Base-by-base conservation (phyloP, 2,888 invertebrate species). In the Microchrysa polita region DNA sequence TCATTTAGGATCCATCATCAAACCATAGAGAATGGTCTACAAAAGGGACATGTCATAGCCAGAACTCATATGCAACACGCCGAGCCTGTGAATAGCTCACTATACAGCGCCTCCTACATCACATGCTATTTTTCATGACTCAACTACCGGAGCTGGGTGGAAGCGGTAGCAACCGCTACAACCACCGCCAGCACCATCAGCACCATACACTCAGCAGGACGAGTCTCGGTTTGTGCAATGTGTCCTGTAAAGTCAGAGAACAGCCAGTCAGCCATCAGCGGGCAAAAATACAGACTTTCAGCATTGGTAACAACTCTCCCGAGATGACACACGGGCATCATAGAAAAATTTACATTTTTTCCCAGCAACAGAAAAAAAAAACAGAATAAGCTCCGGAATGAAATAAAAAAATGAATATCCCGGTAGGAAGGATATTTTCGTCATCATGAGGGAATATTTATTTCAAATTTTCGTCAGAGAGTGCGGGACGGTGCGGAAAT, bases 281-380 rank as follows among this genome's bases (percentile, higher is more conserved):
- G 12, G 12, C 57, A 34, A 63, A 63, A 63, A 63, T 63, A 23
- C 67, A 69, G 55, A 40, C 69, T 57, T 69, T 53, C 69, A 69
- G 69, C n/a, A n/a, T n/a, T 22, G 55, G 55, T 55, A 69, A 27
- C 40, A 40, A 40, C 55, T 55, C 61, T 34, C 42, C n/a, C 44
- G 48, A 22, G 65, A 65, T 69, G 69, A 69, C 69, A 69, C 40
- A 55, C 55, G 57, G n/a, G 55, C 69, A 57, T 55, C 55, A 69
- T 57, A 40, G 52, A 57, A 40, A 55, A 57, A 57, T 57, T 69
- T 18, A 42, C 27, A 57, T 69, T 69, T 34, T 53, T 52, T 44
- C 52, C 52, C 42, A 42, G 42, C 42, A 55, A n/a, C n/a, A 2
- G 18, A 55, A 55, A 69, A 55, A 55, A 59, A 23, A n/a, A 59